A percentile compares a stretch with the other conserved stretches of the same genome.
phyloP scores from a whole-genome alignment of 2,113 vertebrate species.

The Oncorhynchus clarkii region DNA sequence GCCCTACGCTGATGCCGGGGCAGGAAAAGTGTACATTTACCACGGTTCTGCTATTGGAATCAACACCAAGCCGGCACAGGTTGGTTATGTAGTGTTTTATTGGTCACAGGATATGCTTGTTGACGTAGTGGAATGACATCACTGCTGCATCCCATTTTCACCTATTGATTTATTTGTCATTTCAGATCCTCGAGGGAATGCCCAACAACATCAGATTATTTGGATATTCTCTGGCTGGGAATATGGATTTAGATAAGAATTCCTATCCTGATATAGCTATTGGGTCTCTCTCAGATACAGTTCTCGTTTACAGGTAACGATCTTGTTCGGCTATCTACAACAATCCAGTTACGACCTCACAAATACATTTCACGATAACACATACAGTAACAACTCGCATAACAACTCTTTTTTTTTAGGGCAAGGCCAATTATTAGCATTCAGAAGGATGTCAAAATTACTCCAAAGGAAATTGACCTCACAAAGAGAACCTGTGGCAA shows the following conservation, averaged over 20 bases:
- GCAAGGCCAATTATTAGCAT: slow-evolving; percentile 87
- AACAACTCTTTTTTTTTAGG: slow-evolving; percentile 66
- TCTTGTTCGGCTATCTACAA: not conserved
- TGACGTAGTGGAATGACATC: not conserved
- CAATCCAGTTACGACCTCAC: not conserved
- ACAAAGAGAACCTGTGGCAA: slow-evolving; percentile 72
- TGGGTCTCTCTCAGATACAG: slow-evolving; percentile 91
- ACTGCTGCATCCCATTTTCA: not conserved
- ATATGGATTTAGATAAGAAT: slow-evolving; percentile 93
- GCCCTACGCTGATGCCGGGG: slow-evolving; percentile 81
- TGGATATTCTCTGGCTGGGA: slow-evolving; percentile 94
- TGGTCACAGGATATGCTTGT: not conserved
- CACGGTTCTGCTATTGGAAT: slow-evolving; percentile 86
- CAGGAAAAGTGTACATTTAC: slow-evolving; percentile 90
- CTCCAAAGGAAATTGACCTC: slow-evolving; percentile 75
- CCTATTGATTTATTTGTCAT: not conserved
- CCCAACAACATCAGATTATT: slow-evolving; percentile 69
- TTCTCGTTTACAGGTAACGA: slow-evolving; percentile 84
- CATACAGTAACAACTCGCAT: not conserved
- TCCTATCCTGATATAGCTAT: slow-evolving; percentile 92
- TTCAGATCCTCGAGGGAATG: not conserved
- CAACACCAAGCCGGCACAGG: slow-evolving; percentile 85
- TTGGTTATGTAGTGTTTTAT: slow-evolving; percentile 47
- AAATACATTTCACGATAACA: not conserved
- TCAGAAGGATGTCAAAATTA: slow-evolving; percentile 77